Conservation (phyloP, 2,888 invertebrate genomes). For the Tortricodes alternella region DNA sequence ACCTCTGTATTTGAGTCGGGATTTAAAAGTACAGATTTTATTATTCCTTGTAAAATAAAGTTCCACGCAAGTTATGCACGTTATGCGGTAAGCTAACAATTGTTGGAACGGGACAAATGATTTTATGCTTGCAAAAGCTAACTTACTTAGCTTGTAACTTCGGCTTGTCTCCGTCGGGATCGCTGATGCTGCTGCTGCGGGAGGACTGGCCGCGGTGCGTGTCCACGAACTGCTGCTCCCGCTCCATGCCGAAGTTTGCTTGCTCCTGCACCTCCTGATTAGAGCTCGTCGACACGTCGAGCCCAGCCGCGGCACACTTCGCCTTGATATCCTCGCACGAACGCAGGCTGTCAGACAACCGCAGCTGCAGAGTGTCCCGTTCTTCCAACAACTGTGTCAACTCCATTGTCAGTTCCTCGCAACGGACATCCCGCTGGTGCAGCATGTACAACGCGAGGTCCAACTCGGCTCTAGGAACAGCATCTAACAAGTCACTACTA, state of each 20-base stretch:
- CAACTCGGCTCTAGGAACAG: conserved; percentile 85
- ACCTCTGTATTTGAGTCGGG: no score
- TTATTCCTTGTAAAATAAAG: no score
- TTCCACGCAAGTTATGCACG: no score
- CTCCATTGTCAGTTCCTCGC: conserved; percentile 93
- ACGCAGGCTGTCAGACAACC: conserved; percentile 90
- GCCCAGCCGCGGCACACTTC: conserved; percentile 50
- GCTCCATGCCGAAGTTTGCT: conserved; percentile 57
- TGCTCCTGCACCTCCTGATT: conserved; percentile 58
- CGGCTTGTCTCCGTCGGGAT: conserved; percentile 68
- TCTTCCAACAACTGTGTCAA: conserved; percentile 92
- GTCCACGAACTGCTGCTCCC: conserved; percentile 61
- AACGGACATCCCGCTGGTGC: conserved; percentile 92
- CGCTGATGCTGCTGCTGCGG: conserved; percentile 70
- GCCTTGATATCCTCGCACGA: conserved; percentile 84
- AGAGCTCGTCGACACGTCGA: conserved; percentile 53
- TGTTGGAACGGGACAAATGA: no score
- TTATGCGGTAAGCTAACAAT: no score
- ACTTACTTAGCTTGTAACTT: conserved; percentile 77
- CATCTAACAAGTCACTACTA: conserved; percentile 62
- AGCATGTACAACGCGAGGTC: conserved; percentile 92
- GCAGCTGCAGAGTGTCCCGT: conserved; percentile 91
- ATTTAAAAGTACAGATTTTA: no score
- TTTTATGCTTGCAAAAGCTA: no score
- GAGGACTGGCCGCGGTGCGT: conserved; percentile 65